These are phyloP conservation scores for Syngnathus scovelli DNA, from an alignment of 2,113 vertebrate genomes.

Conservation along the genomic window DNA sequence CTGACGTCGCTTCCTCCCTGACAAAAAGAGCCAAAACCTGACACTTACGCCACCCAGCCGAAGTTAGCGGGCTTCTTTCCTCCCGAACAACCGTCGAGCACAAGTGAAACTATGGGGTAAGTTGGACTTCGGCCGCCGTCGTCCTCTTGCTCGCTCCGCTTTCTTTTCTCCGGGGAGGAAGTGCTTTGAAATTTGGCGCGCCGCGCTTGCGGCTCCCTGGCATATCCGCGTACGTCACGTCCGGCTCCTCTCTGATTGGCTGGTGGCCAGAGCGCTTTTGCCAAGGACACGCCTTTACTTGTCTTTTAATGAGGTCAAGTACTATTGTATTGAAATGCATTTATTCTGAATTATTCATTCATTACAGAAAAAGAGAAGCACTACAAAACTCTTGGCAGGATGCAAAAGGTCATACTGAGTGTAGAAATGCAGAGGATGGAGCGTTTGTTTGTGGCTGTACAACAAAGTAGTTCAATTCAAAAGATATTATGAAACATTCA, in stretches of 20 bases:
- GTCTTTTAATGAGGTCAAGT: background rate
- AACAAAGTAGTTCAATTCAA: too few relatives aligned
- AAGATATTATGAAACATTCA: constrained; percentile 13
- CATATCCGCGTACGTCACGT: constrained; percentile 52
- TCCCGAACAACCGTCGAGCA: background rate
- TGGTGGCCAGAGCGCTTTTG: constrained; percentile 40
- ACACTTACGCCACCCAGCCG: constrained; percentile 22
- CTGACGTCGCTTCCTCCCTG: constrained; percentile 29
- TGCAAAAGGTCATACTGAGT: constrained; percentile 29
- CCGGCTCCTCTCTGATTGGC: constrained; percentile 52
- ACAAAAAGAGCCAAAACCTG: constrained; percentile 22
- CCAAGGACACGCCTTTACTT: background rate
- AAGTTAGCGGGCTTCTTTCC: background rate
- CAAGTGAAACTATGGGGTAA: too few relatives aligned
- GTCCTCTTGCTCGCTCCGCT: constrained; percentile 2
- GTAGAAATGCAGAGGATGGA: constrained; percentile 21
- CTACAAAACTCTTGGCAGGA: constrained; percentile 56
- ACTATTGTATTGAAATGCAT: constrained; percentile 41
- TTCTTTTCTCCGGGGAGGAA: constrained; percentile 68
- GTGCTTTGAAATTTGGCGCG: constrained; percentile 84
- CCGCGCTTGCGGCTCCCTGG: constrained; percentile 53
- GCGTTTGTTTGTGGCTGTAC: constrained; percentile 13
- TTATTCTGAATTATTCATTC: constrained; percentile 59
- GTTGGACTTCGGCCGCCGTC: background rate
- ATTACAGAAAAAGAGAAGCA: constrained; percentile 50